phyloP scores from a whole-genome alignment of 2,113 vertebrate species.

The Pygoscelis antarcticus region DNA sequence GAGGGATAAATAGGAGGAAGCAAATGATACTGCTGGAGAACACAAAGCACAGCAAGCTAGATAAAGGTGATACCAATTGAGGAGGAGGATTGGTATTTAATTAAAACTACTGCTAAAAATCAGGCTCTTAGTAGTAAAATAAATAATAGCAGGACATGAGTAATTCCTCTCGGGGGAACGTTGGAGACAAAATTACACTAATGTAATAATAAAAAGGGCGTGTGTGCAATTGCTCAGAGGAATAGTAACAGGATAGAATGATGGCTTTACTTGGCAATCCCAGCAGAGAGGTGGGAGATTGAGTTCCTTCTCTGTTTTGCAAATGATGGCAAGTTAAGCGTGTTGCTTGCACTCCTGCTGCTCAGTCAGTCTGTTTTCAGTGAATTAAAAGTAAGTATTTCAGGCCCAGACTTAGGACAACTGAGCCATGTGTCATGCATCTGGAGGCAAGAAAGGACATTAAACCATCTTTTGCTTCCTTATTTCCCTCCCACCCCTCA shows the following conservation, averaged over 20 bases:
- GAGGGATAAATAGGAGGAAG: neutral
- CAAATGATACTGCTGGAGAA: neutral
- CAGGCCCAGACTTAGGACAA: neutral
- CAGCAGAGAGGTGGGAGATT: neutral
- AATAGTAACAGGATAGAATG: neutral
- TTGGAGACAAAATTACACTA: conserved; percentile 12
- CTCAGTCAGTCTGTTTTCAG: neutral
- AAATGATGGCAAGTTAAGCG: neutral
- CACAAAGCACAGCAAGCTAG: neutral
- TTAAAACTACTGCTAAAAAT: conserved; percentile 43
- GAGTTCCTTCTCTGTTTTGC: neutral
- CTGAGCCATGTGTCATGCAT: neutral
- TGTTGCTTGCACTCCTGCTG: neutral
- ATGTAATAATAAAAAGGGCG: conserved; percentile 27
- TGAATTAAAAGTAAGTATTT: neutral
- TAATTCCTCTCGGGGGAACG: conserved; percentile 20
- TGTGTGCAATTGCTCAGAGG: neutral
- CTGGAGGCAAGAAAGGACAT: neutral
- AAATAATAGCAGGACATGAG: conserved; percentile 50
- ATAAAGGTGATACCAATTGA: conserved; percentile 37
- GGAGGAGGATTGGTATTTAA: conserved; percentile 34
- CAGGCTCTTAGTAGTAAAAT: conserved; percentile 31
- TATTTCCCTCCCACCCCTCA: neutral
- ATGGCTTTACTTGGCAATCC: neutral
- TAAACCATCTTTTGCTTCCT: neutral